These are phyloP conservation scores for Cephalopterus ornatus DNA, from an alignment of 2,113 vertebrate species.

Conservation along the genomic window DNA sequence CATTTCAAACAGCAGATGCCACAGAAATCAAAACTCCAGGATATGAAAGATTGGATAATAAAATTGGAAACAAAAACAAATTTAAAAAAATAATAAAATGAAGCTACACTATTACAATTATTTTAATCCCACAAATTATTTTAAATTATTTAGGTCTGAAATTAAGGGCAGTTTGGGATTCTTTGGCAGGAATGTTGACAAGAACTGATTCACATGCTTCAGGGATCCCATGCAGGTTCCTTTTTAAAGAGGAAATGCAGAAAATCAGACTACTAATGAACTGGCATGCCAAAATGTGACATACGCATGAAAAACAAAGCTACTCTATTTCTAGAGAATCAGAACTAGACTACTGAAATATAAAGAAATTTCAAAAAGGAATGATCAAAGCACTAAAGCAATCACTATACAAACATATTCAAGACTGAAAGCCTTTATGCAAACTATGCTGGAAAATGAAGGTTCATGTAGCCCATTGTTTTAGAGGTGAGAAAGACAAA, in stretches of 20 bases:
- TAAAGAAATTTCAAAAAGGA: constrained; percentile 49
- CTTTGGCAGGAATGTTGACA: constrained; percentile 73
- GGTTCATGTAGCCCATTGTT: constrained; percentile 25
- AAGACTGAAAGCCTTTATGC: constrained; percentile 84
- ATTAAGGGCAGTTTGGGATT: not conserved
- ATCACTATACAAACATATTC: constrained; percentile 74
- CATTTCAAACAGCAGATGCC: constrained; percentile 50
- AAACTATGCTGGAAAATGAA: constrained; percentile 63
- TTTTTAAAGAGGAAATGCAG: constrained; percentile 37
- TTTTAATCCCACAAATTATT: constrained; percentile 38
- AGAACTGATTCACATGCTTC: constrained; percentile 75
- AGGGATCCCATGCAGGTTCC: constrained; percentile 71
- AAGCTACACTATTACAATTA: not conserved
- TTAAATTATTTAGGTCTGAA: constrained; percentile 5
- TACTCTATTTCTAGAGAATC: constrained; percentile 71
- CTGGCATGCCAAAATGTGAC: constrained; percentile 72
- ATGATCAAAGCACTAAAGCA: constrained; percentile 74
- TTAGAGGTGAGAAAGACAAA: constrained; percentile 30
- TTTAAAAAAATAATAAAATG: not conserved
- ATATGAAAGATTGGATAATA: constrained; percentile 29
- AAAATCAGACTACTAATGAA: constrained; percentile 58
- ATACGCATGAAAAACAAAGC: constrained; percentile 65
- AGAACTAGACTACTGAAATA: constrained; percentile 69
- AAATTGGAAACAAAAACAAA: constrained; percentile 32
- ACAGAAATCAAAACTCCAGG: constrained; percentile 58